Evolutionary conservation across 2,797 vertebrate species (phyloP).

Genomic region (Nothura maculosa): DNA sequence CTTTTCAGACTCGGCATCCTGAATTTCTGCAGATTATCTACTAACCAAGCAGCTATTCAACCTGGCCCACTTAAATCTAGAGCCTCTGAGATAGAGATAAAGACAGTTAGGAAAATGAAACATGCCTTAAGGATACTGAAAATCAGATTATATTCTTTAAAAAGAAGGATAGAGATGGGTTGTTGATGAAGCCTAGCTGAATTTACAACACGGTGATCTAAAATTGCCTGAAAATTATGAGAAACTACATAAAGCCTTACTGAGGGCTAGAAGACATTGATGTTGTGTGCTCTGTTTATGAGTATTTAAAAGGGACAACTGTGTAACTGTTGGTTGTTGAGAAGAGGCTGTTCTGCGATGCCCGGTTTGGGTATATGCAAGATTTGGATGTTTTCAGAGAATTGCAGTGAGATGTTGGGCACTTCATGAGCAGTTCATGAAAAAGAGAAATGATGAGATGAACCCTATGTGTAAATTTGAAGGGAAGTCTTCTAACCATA

Average conservation of each 20-base stretch:
- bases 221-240: neutral
- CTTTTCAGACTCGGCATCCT: no score
- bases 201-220: neutral
- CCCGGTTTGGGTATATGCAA: neutral
- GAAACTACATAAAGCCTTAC: neutral
- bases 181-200: neutral
- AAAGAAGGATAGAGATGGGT: neutral
- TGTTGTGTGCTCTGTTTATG: neutral
- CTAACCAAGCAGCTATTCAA: neutral
- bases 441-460: neutral
- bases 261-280: neutral
- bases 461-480: neutral
- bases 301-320: neutral
- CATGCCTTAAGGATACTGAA: neutral
- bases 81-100: neutral
- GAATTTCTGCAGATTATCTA: no score
- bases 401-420: neutral
- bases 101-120: no score
- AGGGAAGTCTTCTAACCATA: neutral
- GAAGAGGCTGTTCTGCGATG: neutral
- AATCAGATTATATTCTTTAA: neutral
- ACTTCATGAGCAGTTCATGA: neutral
- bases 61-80: neutral
- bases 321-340: no score
- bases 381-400: neutral